These are phyloP conservation scores for Mimas tiliae DNA, from an alignment of 2,888 invertebrate genomes.

Conservation along the genomic window DNA sequence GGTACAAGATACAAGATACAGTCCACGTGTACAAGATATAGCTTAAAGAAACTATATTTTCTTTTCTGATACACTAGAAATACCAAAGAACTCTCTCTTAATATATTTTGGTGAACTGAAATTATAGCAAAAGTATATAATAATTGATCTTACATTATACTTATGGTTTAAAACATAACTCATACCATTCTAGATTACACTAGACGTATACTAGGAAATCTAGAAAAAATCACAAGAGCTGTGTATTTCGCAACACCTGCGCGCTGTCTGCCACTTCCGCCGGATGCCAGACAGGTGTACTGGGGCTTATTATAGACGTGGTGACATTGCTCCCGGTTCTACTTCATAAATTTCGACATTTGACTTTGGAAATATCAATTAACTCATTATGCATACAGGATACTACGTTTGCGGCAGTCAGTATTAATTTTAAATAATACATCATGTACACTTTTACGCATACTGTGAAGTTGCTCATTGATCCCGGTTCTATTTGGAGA, in stretches of 20 bases:
- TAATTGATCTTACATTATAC: not conserved
- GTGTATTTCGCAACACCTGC: conserved; percentile 42
- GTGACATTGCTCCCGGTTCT: conserved; percentile 28
- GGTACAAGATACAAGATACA: too few species aligned
- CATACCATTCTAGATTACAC: conserved; percentile 15
- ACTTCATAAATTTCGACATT: not conserved
- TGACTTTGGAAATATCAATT: conserved; percentile 14
- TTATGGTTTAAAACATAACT: not conserved
- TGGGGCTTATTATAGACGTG: conserved; percentile 31
- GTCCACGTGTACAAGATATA: too few species aligned
- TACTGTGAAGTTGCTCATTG: too few species aligned
- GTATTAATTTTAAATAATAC: not conserved
- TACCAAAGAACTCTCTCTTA: too few species aligned
- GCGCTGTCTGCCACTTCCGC: conserved; percentile 45
- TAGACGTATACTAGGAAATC: conserved; percentile 34
- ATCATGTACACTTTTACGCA: too few species aligned
- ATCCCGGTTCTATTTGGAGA: too few species aligned
- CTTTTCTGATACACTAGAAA: too few species aligned
- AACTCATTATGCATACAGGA: not conserved
- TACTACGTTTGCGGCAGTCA: not conserved
- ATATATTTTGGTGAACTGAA: too few species aligned
- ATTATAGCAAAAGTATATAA: not conserved
- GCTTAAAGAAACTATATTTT: too few species aligned
- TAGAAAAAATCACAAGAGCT: conserved; percentile 1
- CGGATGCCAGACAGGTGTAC: conserved; percentile 41